Evolutionary conservation across 2,797 vertebrate species (phyloP), one percentile per base, ranked within the genome.

Genomic region (Silurus aristotelis): DNA sequence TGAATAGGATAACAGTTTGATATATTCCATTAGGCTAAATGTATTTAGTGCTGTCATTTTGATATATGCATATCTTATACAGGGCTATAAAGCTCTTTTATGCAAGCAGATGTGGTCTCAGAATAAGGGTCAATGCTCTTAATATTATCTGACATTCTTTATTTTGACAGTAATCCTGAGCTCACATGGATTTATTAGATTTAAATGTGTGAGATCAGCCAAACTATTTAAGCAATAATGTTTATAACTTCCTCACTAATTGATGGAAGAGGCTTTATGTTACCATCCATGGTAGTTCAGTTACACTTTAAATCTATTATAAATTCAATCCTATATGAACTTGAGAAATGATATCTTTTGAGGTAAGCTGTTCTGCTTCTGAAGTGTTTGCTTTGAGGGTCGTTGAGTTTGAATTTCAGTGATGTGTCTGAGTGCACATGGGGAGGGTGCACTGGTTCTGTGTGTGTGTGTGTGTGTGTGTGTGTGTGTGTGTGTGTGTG

Each of bases 391-490:
- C 84, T 85, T 71, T 85, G 88, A 86, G 89, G 89, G 89, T 91
- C 83, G 85, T 85, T 84, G 89, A 93, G 90, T 90, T 94, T 92
- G 88, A 86, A 91, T 92, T 92, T 93, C 90, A 92, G 83, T 9
- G 88, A 91, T 92, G 88, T 88, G 93, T 92, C 91, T 92, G 91
- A 92, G 87, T 91, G 92, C 90, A 76, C 89, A 86, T 90, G 73
- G 85, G 91, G 92, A 93, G 93, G 91, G 90, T 91, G 85, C 80
- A 90, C 90, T 87, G 90, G 88, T 89, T 84, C 78, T 88, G 89
- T 92, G 82, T 86, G 90, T 87, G 89, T 89, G 79, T 89, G 87
- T 90, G 77, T 20, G 68, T 71, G 70, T 88, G 90, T 92, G 84
- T 85, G 90, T 87, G 89, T 89, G 89, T 89, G 80, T 89, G 25